Percentiles rank a stretch among this genome's conserved stretches.
phyloP scores from a whole-genome alignment of 1,140 invertebrate species.

The Branchinecta lindahli region DNA sequence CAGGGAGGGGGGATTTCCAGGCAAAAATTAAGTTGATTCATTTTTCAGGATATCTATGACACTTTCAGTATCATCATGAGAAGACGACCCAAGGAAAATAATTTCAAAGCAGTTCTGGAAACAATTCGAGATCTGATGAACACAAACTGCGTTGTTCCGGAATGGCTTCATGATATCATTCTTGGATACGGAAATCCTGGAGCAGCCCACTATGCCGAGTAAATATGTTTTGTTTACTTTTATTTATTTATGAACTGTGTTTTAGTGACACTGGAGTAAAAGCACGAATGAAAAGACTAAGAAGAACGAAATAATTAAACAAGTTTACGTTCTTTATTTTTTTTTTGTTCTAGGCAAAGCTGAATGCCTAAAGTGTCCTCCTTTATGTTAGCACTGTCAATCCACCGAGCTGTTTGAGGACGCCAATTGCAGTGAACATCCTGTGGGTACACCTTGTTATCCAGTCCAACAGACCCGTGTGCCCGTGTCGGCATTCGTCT shows the following conservation, averaged over 20 bases:
- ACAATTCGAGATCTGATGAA: slow-evolving; percentile 98
- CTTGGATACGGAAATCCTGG: slow-evolving; percentile 93
- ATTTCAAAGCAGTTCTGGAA: slow-evolving; percentile 97
- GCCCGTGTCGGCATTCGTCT: no score
- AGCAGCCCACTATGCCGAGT: slow-evolving; percentile 83
- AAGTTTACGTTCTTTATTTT: no score
- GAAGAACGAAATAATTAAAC: slow-evolving; percentile 9
- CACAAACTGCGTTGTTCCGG: slow-evolving; percentile 94
- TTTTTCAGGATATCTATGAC: slow-evolving; percentile 68
- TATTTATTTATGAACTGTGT: not conserved
- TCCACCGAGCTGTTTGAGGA: no score
- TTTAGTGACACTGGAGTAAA: not conserved
- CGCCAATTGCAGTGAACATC: no score
- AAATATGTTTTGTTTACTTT: slow-evolving; percentile 23
- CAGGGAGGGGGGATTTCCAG: no score
- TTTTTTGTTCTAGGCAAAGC: no score
- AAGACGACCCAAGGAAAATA: slow-evolving; percentile 97
- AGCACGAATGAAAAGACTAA: slow-evolving; percentile 14
- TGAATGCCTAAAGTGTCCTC: no score
- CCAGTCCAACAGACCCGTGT: no score
- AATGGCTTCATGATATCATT: slow-evolving; percentile 96
- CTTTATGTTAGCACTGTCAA: no score
- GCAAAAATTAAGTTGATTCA: no score
- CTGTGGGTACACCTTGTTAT: no score
- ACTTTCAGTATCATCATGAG: slow-evolving; percentile 96